These are phyloP conservation scores for Dynastes maya DNA, from an alignment of 2,888 invertebrate genomes.

Conservation along the genomic window DNA sequence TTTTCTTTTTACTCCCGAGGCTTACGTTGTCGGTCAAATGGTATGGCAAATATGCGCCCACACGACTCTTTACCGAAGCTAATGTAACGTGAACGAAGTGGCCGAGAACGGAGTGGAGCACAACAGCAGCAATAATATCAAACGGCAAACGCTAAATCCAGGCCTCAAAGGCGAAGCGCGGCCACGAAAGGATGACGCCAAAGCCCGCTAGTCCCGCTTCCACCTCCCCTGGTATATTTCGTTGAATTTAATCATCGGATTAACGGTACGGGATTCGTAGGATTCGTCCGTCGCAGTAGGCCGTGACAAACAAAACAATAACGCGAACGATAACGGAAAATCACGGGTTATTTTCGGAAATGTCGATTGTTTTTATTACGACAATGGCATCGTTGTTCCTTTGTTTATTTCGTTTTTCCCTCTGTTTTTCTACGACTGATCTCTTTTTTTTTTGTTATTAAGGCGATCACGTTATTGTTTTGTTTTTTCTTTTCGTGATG, in stretches of 20 bases:
- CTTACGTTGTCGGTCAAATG: conserved; percentile 7
- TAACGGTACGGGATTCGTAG: background rate
- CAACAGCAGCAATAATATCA: background rate
- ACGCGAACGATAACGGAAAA: conserved; percentile 15
- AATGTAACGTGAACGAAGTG: conserved; percentile 22
- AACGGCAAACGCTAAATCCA: conserved; percentile 11
- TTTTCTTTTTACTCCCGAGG: background rate
- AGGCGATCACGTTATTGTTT: too few relatives aligned
- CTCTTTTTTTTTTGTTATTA: too few relatives aligned
- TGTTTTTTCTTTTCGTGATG: too few relatives aligned
- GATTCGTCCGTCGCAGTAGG: conserved; percentile 3
- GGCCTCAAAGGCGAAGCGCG: background rate
- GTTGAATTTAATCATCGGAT: conserved; percentile 27
- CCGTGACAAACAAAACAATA: conserved; percentile 34
- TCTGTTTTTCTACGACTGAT: too few relatives aligned
- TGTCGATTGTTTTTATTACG: conserved; percentile 7
- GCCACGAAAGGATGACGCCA: conserved; percentile 4
- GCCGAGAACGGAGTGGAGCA: too few relatives aligned
- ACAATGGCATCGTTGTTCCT: background rate
- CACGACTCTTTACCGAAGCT: conserved; percentile 16
- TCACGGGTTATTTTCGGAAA: conserved; percentile 7
- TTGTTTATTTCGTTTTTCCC: background rate
- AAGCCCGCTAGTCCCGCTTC: background rate
- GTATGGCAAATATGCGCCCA: conserved; percentile 8
- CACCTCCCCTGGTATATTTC: conserved; percentile 9